Evolutionary conservation across 1,140 invertebrate genomes (phyloP).

Genomic region (Heliconius eleuchia): DNA sequence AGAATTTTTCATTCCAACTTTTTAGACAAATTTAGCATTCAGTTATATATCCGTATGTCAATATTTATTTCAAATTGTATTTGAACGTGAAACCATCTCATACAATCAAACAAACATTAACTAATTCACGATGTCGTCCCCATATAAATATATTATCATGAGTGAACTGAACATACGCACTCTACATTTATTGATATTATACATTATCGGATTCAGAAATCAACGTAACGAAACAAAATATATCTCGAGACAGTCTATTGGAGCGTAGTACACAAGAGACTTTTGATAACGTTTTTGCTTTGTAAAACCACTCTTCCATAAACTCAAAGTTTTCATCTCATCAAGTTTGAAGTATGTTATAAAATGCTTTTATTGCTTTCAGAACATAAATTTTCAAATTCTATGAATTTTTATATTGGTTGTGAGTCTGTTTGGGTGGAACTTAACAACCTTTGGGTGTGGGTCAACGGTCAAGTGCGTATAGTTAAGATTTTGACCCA

Average conservation of each 20-base stretch:
- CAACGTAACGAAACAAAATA: conserved; percentile 22
- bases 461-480: conserved; percentile 36
- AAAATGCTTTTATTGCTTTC: conserved; percentile 62
- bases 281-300: conserved; percentile 40
- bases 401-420: conserved; percentile 56
- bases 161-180: not conserved
- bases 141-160: not conserved
- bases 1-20: too few species aligned
- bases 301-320: conserved; percentile 48
- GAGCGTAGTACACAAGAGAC: conserved; percentile 21
- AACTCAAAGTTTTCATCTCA: conserved; percentile 54
- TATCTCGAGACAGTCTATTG: conserved; percentile 27
- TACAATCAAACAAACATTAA: not conserved
- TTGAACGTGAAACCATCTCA: not conserved
- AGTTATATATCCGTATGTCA: too few species aligned
- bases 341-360: conserved; percentile 56
- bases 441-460: conserved; percentile 38
- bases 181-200: not conserved
- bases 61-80: too few species aligned
- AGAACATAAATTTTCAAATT: conserved; percentile 58
- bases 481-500: conserved; percentile 24
- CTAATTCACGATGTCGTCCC: not conserved
- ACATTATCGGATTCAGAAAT: conserved; percentile 11
- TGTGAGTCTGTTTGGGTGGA: conserved; percentile 26
- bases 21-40: too few species aligned